These are phyloP conservation scores for Polia nebulosa DNA, from an alignment of 2,888 invertebrate species.

Conservation along the genomic window DNA sequence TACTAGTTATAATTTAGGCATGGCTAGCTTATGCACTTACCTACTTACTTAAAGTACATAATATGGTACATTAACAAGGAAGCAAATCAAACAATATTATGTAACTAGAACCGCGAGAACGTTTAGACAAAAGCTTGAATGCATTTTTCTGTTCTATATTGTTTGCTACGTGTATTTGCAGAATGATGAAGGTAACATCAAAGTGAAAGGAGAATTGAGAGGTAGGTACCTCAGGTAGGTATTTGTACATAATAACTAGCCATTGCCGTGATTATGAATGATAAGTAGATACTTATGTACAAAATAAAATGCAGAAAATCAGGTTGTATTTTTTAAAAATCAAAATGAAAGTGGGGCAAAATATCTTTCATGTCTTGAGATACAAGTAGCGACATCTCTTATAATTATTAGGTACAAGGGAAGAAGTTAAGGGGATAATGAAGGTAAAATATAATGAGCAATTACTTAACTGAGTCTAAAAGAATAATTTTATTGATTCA, in stretches of 20 bases:
- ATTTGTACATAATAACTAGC: not conserved
- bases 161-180: slow-evolving; percentile 42
- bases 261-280: not conserved
- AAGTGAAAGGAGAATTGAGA: not conserved
- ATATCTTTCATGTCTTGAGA: not conserved
- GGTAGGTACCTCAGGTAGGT: too few species aligned
- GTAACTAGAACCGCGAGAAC: not conserved
- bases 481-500: not conserved
- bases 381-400: slow-evolving; percentile 50
- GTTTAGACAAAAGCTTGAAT: slow-evolving; percentile 22
- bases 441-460: too few species aligned
- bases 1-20: too few species aligned
- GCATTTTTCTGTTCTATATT: slow-evolving; percentile 32
- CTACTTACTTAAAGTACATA: too few species aligned
- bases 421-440: not conserved
- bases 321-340: not conserved
- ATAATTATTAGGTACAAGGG: not conserved
- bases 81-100: not conserved
- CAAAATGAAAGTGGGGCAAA: not conserved
- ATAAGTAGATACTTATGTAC: too few species aligned
- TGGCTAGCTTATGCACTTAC: too few species aligned
- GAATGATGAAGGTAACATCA: slow-evolving; percentile 18
- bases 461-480: too few species aligned
- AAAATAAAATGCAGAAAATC: not conserved
- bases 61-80: not conserved